Base-by-base conservation (phyloP, 2,113 vertebrate genomes). In the Alligator mississippiensis region DNA sequence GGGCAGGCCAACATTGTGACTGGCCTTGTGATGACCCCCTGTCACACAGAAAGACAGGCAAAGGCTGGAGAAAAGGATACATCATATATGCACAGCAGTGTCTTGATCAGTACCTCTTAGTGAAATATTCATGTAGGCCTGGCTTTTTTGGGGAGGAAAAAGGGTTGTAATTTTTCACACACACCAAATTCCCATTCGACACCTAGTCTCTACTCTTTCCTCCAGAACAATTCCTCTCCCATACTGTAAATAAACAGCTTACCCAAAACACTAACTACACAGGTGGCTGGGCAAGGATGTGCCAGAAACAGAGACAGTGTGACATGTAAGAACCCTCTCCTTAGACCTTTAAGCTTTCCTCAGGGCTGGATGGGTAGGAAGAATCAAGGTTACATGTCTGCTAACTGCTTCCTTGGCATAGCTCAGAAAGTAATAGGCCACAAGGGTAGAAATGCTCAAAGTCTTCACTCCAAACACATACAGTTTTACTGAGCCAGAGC, bases 321-420 rank as follows among this genome's bases (percentile, higher is more conserved):
- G 64, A 64, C 27, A 66, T 5, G 28, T 3, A 14, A 30, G 64
- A 66, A 30, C 15, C 64, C 4, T n/a, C 64, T 66, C 16, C 64
- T 66, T n/a, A 30, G 27, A 66, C 64, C 64, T 66, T 66, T 64
- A 28, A 28, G 14, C 28, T 47, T 47, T 47, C 57, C 80, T 81
- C 78, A 11, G 8, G 28, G 13, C 78, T 93, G 74, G 66, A 93
- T 82, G 63, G 1, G 18, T 25, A 58, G 30, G 74, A 77, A 81
- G 9, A 30, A 86, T 88, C 54, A 10, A 47, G 6, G 0, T 0
- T 81, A 47, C 4, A 9, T 87, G 19, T 5, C 66, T 87, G 38
- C 11, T 87, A 4, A 7, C 8, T 85, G 47, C 22, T 87, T 87
- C 58, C 27, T 28, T 61, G 60, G 38, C 38, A 30, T 19, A 10